These are phyloP conservation scores for Steatocranus sp. DNA, from an alignment of 2,797 vertebrate genomes.

Conservation along the genomic window DNA sequence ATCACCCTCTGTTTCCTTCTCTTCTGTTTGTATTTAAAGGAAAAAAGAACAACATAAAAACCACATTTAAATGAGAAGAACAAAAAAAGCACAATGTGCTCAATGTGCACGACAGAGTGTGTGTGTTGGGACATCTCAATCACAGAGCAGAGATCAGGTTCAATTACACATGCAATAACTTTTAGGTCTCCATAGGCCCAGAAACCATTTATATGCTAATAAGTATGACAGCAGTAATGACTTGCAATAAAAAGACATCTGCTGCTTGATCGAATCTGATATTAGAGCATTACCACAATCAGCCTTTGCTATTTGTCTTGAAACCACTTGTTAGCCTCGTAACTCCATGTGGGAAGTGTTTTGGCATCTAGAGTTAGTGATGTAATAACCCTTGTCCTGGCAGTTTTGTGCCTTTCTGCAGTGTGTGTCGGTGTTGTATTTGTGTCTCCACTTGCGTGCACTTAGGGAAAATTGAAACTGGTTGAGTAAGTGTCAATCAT, in stretches of 20 bases:
- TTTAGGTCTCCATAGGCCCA: slow-evolving; percentile 57
- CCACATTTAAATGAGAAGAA: neutral
- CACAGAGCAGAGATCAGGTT: slow-evolving; percentile 65
- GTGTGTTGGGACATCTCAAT: slow-evolving; percentile 52
- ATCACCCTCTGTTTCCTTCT: neutral
- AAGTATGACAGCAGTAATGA: slow-evolving; percentile 70
- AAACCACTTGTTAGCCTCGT: slow-evolving; percentile 53
- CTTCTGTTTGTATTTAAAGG: neutral
- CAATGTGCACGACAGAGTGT: neutral
- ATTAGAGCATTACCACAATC: slow-evolving; percentile 61
- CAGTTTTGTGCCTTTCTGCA: neutral
- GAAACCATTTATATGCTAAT: slow-evolving; percentile 81
- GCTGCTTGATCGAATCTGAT: slow-evolving; percentile 72
- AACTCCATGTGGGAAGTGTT: slow-evolving; percentile 46
- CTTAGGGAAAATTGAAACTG: neutral
- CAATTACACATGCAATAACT: slow-evolving; percentile 67
- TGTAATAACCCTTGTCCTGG: slow-evolving; percentile 13
- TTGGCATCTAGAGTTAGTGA: slow-evolving; percentile 21
- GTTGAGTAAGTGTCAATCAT: neutral
- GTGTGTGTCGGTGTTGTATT: neutral
- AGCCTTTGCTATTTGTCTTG: slow-evolving; percentile 51
- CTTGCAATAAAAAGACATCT: slow-evolving; percentile 75
- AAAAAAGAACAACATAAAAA: neutral
- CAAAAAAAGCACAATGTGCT: neutral
- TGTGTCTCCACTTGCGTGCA: neutral